These are phyloP conservation scores for Tachina lurida DNA, from an alignment of 2,888 invertebrate species.

Conservation along the genomic window DNA sequence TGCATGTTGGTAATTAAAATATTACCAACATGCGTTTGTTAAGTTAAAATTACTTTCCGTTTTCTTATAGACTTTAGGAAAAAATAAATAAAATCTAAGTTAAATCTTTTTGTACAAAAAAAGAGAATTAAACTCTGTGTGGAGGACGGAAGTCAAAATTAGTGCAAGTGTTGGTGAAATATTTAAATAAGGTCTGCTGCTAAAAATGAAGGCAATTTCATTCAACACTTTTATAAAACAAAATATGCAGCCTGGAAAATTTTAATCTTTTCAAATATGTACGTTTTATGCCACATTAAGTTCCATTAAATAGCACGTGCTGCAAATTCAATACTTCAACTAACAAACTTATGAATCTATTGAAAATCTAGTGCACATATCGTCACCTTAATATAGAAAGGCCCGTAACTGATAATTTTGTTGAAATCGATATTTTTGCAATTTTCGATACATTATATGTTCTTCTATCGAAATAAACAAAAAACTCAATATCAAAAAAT, in stretches of 20 bases:
- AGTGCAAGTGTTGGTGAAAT: constrained; percentile 70
- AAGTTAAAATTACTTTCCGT: constrained; percentile 74
- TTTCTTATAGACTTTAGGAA: constrained; percentile 39
- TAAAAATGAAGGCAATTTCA: constrained; percentile 37
- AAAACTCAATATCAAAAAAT: too few species aligned
- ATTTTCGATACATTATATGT: too few species aligned
- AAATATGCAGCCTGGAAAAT: neutral
- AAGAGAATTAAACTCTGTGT: constrained; percentile 17
- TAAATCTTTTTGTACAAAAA: constrained; percentile 42
- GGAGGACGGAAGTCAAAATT: constrained; percentile 70
- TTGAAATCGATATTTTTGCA: too few species aligned
- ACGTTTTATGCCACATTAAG: constrained; percentile 59
- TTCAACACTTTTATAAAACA: constrained; percentile 49
- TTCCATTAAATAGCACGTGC: constrained; percentile 68
- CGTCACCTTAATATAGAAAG: too few species aligned
- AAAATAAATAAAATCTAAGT: constrained; percentile 24
- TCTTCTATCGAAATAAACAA: too few species aligned
- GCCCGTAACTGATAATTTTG: too few species aligned
- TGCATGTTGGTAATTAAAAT: constrained; percentile 76
- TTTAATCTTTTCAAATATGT: constrained; percentile 27
- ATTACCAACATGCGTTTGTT: constrained; percentile 75
- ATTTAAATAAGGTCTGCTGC: constrained; percentile 60
- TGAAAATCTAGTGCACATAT: neutral
- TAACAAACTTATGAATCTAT: constrained; percentile 37
- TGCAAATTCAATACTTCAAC: constrained; percentile 11